Evolutionary conservation across 1,140 invertebrate genomes (phyloP).

Genomic region (Odontomachus brunneus): DNA sequence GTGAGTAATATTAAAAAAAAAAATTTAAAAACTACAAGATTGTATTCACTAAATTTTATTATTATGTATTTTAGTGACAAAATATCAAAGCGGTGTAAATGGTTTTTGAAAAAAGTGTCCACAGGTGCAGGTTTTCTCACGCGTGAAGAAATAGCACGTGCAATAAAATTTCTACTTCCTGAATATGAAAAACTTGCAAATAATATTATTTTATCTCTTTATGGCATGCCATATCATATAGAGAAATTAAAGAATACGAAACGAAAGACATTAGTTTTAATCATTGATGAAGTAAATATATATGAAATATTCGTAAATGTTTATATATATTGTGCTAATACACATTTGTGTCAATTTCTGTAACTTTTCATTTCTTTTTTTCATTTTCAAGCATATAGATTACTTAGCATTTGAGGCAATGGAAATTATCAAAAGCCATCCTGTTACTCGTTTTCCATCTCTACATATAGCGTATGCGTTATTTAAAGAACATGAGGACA

Average conservation of each 20-base stretch:
- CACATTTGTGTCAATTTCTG: constrained; percentile 22
- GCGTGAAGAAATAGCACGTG: constrained; percentile 83
- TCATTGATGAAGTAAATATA: constrained; percentile 88
- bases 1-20: constrained; percentile 79
- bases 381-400: constrained; percentile 88
- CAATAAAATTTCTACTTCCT: constrained; percentile 81
- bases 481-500: constrained; percentile 87
- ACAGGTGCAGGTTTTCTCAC: constrained; percentile 78
- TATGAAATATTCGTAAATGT: constrained; percentile 46
- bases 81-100: constrained; percentile 81
- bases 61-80: constrained; percentile 73
- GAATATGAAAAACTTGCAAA: constrained; percentile 83
- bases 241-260: constrained; percentile 82
- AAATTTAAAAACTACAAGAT: constrained; percentile 7
- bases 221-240: constrained; percentile 80
- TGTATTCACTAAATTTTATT: constrained; percentile 56
- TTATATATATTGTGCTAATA: constrained; percentile 18
- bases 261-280: constrained; percentile 87
- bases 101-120: constrained; percentile 85
- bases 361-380: constrained; percentile 30
- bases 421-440: constrained; percentile 87
- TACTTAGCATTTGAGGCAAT: constrained; percentile 91
- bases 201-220: constrained; percentile 82
- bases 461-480: constrained; percentile 89
- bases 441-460: constrained; percentile 91